phyloP scores from a whole-genome alignment of 1,140 invertebrate genomes.

The Chymomyza costata region DNA sequence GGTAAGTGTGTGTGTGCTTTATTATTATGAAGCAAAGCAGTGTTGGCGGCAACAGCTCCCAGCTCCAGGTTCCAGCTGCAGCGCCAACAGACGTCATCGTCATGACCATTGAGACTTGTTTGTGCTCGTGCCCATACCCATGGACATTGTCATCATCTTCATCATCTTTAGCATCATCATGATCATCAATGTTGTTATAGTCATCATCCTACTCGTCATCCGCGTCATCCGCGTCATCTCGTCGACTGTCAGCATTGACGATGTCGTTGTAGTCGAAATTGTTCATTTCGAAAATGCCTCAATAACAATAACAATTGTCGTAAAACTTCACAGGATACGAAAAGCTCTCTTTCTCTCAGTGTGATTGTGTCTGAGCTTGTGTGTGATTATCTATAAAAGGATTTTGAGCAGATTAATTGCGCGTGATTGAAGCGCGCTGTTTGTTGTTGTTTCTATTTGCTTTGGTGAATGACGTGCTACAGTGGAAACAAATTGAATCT shows the following conservation, averaged over 20 bases:
- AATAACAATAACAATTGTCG: conserved; percentile 74
- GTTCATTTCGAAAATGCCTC: conserved; percentile 74
- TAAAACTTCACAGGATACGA: conserved; percentile 68
- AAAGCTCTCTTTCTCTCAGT: conserved; percentile 14
- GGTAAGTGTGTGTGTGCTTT: conserved; percentile 56
- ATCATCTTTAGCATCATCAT: conserved; percentile 49
- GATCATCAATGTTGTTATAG: conserved; percentile 51
- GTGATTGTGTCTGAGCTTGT: conserved; percentile 46
- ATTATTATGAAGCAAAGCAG: conserved; percentile 73
- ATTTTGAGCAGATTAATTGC: conserved; percentile 72
- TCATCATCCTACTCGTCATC: too few relatives aligned
- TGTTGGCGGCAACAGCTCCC: conserved; percentile 47
- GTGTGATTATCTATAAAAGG: conserved; percentile 70
- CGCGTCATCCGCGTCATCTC: too few relatives aligned
- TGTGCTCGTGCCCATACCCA: conserved; percentile 33
- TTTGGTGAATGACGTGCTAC: too few relatives aligned
- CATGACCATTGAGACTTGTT: conserved; percentile 64
- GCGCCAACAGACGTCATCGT: conserved; percentile 16
- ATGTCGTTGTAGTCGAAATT: conserved; percentile 42
- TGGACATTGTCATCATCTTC: conserved; percentile 32
- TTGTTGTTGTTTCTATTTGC: conserved; percentile 2
- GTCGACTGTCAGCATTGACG: neutral
- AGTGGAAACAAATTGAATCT: too few relatives aligned
- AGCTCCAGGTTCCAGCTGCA: conserved; percentile 1
- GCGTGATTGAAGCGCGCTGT: conserved; percentile 64